Evolutionary conservation across 1,140 invertebrate genomes (phyloP).

Genomic region (Bombus pascuorum): DNA sequence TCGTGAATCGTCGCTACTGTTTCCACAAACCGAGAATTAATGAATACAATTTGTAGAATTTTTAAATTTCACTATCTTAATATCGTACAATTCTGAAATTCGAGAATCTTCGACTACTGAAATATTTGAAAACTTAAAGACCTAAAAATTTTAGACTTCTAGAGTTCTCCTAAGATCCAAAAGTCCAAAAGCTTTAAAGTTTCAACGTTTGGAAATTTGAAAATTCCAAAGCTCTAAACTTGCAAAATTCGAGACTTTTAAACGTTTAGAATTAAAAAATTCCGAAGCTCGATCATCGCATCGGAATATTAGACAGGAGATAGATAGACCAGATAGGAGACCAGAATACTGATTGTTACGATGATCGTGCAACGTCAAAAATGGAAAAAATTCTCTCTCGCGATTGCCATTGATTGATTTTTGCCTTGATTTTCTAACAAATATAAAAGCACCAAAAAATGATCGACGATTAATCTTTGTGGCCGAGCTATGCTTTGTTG

Average conservation of each 20-base stretch:
- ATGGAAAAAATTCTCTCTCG: background rate
- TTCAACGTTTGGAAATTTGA: background rate
- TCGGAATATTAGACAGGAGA: background rate
- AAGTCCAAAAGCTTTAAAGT: background rate
- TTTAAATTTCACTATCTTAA: background rate
- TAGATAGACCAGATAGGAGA: background rate
- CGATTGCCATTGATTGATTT: slow-evolving; percentile 14
- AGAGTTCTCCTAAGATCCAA: background rate
- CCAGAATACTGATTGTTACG: background rate
- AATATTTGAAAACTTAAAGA: background rate
- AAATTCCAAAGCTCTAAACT: background rate
- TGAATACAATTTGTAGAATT: background rate
- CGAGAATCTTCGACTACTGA: background rate
- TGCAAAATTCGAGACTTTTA: background rate
- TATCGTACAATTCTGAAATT: background rate
- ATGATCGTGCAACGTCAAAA: background rate
- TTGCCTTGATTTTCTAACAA: background rate
- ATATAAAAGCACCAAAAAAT: slow-evolving; percentile 26
- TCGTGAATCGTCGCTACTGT: background rate
- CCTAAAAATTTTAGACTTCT: background rate
- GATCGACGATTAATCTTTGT: slow-evolving; percentile 41
- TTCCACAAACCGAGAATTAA: background rate
- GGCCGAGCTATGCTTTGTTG: slow-evolving; percentile 14
- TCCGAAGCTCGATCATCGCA: background rate
- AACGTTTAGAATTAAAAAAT: background rate